Evolutionary conservation across 2,113 vertebrate genomes (phyloP).

Genomic region (Baryphthengus martii): DNA sequence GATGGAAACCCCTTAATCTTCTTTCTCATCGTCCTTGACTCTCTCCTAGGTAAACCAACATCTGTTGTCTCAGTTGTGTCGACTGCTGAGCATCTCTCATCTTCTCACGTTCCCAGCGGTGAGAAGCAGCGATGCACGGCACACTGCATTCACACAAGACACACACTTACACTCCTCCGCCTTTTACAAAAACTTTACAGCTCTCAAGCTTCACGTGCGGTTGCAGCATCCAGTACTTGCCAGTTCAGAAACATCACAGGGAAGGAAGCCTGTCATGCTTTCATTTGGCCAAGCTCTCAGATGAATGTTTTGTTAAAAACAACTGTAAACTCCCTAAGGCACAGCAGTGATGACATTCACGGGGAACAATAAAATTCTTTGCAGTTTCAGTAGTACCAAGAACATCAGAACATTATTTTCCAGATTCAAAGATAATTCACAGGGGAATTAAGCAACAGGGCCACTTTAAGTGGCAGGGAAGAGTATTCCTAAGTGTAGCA

Average conservation of each 20-base stretch:
- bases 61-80: background rate
- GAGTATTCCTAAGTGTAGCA: fast-evolving
- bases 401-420: background rate
- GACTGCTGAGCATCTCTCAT: background rate
- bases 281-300: background rate
- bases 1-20: conserved; percentile 23
- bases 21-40: background rate
- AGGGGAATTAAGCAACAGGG: background rate
- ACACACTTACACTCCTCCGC: background rate
- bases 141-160: background rate
- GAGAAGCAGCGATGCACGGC: background rate
- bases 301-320: background rate
- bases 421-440: background rate
- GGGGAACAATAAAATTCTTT: background rate
- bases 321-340: background rate
- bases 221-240: background rate
- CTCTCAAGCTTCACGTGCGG: background rate
- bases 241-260: background rate
- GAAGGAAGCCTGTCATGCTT: background rate
- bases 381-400: background rate
- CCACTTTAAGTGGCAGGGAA: background rate
- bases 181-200: background rate
- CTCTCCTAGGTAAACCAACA: background rate
- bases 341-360: background rate
- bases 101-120: background rate